Evolutionary conservation across 2,797 vertebrate species (phyloP).

Genomic region (Ptychadena robeensis): DNA sequence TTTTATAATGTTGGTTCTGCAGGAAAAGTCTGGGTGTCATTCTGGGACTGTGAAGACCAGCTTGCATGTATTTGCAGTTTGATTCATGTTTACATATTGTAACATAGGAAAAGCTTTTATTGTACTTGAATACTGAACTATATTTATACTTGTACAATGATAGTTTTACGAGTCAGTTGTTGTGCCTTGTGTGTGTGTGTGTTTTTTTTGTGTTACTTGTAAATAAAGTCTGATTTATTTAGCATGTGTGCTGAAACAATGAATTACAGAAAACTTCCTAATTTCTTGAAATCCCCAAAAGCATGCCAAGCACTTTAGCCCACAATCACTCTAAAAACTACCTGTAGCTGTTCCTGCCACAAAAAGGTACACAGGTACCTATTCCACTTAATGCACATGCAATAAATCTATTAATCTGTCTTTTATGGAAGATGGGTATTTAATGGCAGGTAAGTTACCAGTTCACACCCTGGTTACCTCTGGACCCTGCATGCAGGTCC

Average conservation of each 20-base stretch:
- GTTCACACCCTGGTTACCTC: no score
- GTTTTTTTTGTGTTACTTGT: slow-evolving; percentile 76
- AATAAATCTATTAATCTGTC: no score
- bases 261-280: not conserved
- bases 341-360: no score
- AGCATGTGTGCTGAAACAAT: slow-evolving; percentile 63
- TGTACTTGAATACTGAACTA: slow-evolving; percentile 79
- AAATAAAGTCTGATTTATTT: slow-evolving; percentile 75
- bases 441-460: no score
- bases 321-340: no score
- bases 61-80: slow-evolving; percentile 71
- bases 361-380: no score
- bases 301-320: no score
- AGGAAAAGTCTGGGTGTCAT: slow-evolving; percentile 66
- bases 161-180: slow-evolving; percentile 72
- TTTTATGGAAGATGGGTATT: no score
- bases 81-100: slow-evolving; percentile 80
- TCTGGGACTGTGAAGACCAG: slow-evolving; percentile 71
- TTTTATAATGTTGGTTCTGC: slow-evolving; percentile 64
- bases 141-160: slow-evolving; percentile 82
- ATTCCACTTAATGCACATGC: no score
- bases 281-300: no score
- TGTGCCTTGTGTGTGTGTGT: slow-evolving; percentile 73
- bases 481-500: no score
- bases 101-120: slow-evolving; percentile 77